Conservation (phyloP, 2,888 invertebrate species). For the Leptopilina myrica region DNA sequence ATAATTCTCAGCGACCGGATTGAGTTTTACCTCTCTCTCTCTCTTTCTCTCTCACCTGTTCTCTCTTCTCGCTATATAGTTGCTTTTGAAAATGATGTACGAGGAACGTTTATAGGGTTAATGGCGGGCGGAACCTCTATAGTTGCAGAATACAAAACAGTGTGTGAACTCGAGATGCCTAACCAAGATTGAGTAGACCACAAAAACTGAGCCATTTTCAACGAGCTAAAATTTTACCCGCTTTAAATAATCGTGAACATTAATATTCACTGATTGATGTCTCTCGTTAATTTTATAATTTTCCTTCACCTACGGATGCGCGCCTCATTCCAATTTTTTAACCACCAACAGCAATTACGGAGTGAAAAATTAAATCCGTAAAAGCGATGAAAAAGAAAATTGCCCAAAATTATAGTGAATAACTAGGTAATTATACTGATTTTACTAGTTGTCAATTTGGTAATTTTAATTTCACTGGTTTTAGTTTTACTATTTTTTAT, state of each 20-base stretch:
- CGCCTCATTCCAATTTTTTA: too few species aligned
- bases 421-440: too few species aligned
- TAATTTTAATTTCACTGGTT: too few species aligned
- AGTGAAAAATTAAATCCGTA: too few species aligned
- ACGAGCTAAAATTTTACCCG: background rate
- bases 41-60: background rate
- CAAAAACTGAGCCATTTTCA: slow-evolving; percentile 6
- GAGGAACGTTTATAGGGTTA: slow-evolving; percentile 35
- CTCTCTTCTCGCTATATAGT: background rate
- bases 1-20: slow-evolving; percentile 23
- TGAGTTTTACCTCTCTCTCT: slow-evolving; percentile 13
- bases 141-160: slow-evolving; percentile 37
- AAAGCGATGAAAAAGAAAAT: too few species aligned
- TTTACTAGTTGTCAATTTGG: too few species aligned
- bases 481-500: too few species aligned
- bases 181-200: slow-evolving; percentile 37
- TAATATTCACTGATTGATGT: background rate
- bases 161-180: slow-evolving; percentile 28
- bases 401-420: too few species aligned
- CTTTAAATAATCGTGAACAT: background rate
- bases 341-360: too few species aligned
- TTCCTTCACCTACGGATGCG: background rate
- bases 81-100: slow-evolving; percentile 34
- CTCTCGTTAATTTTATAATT: background rate
- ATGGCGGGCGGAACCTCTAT: slow-evolving; percentile 24